Percentiles rank a stretch among this genome's conserved stretches.
phyloP scores from a whole-genome alignment of 2,113 vertebrate genomes.

The Atrichornis clamosus region DNA sequence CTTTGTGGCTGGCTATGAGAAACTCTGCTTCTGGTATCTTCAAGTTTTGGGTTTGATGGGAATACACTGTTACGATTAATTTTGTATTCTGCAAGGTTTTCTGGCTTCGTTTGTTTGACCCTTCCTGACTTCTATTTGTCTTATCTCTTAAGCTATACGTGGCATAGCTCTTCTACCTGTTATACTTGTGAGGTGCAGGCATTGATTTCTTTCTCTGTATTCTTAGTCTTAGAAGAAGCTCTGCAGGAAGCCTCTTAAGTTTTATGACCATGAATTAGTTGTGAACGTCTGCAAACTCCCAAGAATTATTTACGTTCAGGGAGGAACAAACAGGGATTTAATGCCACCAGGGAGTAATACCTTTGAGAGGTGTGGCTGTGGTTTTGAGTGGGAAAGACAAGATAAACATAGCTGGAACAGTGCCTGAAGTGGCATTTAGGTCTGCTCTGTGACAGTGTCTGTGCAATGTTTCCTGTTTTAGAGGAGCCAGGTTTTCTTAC shows the following conservation, averaged over 20 bases:
- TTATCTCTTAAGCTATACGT: not conserved
- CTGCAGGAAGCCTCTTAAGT: not conserved
- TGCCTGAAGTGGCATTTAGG: not conserved
- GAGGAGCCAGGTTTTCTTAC: slow-evolving; percentile 39
- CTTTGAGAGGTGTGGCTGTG: not conserved
- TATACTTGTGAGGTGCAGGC: not conserved
- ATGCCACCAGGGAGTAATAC: not conserved
- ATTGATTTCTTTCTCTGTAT: not conserved
- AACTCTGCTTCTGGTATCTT: not conserved
- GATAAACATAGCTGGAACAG: not conserved
- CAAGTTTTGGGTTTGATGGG: not conserved
- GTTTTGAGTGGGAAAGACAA: not conserved
- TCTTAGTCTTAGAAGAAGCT: not conserved
- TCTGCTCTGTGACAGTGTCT: not conserved
- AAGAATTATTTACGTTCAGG: not conserved
- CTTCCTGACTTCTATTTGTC: not conserved
- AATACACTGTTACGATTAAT: not conserved
- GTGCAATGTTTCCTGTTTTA: not conserved
- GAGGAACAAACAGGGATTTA: not conserved
- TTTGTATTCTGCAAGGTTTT: not conserved
- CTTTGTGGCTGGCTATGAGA: not conserved
- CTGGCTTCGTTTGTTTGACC: not conserved
- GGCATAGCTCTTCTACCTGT: not conserved
- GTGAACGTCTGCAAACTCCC: not conserved
- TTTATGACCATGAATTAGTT: not conserved